These are phyloP conservation scores for Sitta carolinensis DNA, from an alignment of 2,797 vertebrate species.

Conservation along the genomic window DNA sequence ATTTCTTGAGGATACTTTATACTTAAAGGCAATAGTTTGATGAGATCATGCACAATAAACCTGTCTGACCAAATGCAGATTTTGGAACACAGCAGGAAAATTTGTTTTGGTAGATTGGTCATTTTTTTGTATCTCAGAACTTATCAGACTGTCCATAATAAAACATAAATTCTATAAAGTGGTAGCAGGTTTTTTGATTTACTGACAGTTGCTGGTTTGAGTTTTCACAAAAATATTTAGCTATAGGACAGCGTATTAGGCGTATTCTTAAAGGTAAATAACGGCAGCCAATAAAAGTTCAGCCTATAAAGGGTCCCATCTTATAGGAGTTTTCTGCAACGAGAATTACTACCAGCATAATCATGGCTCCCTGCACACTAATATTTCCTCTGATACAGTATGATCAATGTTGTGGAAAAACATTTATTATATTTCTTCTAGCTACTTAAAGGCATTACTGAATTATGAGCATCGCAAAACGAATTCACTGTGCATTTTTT, in stretches of 20 bases:
- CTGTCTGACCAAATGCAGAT: conserved; percentile 43
- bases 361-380: conserved; percentile 87
- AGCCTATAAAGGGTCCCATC: conserved; percentile 80
- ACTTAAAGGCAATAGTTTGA: conserved; percentile 51
- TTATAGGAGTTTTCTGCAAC: conserved; percentile 75
- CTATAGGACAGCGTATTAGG: conserved; percentile 75
- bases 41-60: conserved; percentile 58
- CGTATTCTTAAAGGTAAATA: conserved; percentile 83
- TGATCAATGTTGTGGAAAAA: conserved; percentile 95
- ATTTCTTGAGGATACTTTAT: conserved; percentile 62
- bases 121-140: conserved; percentile 63
- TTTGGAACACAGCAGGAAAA: conserved; percentile 60
- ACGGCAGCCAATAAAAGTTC: conserved; percentile 81
- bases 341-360: conserved; percentile 85
- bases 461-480: conserved; percentile 90
- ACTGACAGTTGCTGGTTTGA: conserved; percentile 60
- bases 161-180: conserved; percentile 60
- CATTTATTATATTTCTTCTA: conserved; percentile 99
- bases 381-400: conserved; percentile 91
- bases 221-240: conserved; percentile 80
- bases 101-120: conserved; percentile 66
- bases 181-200: conserved; percentile 72
- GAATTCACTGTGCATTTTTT: conserved; percentile 95
- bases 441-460: conserved; percentile 96
- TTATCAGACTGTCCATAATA: conserved; percentile 47